Conservation (phyloP, 2,888 invertebrate species). For the Busseola fusca region DNA sequence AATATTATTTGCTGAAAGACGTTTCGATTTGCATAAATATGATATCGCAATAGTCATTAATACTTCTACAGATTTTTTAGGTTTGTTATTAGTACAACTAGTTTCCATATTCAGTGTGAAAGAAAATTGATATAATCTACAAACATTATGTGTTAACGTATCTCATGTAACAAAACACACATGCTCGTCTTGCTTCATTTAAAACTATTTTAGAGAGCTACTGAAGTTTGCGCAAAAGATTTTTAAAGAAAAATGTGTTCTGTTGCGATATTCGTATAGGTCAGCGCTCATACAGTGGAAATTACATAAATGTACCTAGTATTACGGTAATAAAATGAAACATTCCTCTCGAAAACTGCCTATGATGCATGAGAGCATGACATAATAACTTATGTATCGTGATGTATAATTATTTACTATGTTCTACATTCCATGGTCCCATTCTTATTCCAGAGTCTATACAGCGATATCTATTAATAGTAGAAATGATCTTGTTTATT, state of each 20-base stretch:
- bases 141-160: not conserved
- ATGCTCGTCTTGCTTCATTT: constrained; percentile 26
- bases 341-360: not conserved
- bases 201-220: not conserved
- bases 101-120: not conserved
- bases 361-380: constrained; percentile 1
- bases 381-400: not conserved
- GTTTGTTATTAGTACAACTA: not conserved
- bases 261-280: constrained; percentile 41
- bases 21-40: constrained; percentile 1
- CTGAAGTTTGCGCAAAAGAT: constrained; percentile 36
- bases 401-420: not conserved
- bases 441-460: not conserved
- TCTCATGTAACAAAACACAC: not conserved
- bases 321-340: constrained; percentile 7
- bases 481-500: not conserved
- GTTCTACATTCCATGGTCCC: not conserved
- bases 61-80: not conserved
- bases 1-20: not conserved
- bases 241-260: constrained; percentile 26
- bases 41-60: not conserved
- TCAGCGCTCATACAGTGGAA: constrained; percentile 24
- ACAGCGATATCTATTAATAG: not conserved
- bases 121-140: not conserved
- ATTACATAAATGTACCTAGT: constrained; percentile 31